Percentiles rank a stretch among this genome's conserved stretches.
Conservation (phyloP, 2,113 vertebrate genomes). For the Leiothrix lutea region DNA sequence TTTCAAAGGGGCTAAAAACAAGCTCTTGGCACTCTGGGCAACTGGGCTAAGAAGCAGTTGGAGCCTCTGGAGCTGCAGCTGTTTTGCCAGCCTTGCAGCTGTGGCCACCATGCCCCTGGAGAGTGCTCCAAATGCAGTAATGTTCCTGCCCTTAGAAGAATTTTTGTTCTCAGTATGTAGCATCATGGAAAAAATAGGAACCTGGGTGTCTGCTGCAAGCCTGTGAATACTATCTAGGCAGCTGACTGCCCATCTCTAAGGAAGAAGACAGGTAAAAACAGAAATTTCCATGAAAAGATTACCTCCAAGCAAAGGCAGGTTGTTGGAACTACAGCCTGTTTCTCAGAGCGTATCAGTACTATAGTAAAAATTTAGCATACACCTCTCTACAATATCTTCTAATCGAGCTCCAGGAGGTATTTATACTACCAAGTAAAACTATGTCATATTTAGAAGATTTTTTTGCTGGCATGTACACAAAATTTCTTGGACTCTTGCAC, state of each 20-base stretch:
- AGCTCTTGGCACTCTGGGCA: not conserved
- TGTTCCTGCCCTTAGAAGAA: not conserved
- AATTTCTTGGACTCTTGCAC: conserved; percentile 24
- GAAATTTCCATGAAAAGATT: not conserved
- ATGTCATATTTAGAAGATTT: not conserved
- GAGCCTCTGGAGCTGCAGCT: not conserved
- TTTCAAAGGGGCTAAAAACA: not conserved
- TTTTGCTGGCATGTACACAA: conserved; percentile 7
- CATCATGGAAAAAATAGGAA: not conserved
- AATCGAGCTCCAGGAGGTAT: not conserved
- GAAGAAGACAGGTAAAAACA: not conserved
- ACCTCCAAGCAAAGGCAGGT: not conserved
- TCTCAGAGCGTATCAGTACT: not conserved
- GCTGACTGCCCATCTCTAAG: not conserved
- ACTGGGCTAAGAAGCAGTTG: not conserved
- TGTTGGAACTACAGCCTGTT: not conserved
- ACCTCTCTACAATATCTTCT: not conserved
- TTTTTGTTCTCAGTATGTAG: not conserved
- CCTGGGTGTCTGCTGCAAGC: not conserved
- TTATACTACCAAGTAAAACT: not conserved
- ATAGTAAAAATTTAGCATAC: not conserved
- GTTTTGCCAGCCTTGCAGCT: not conserved
- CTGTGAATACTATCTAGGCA: not conserved
- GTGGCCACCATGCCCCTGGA: not conserved
- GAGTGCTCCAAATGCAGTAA: not conserved